Conservation (phyloP, 2,888 invertebrate genomes). For the Elegia similella region DNA sequence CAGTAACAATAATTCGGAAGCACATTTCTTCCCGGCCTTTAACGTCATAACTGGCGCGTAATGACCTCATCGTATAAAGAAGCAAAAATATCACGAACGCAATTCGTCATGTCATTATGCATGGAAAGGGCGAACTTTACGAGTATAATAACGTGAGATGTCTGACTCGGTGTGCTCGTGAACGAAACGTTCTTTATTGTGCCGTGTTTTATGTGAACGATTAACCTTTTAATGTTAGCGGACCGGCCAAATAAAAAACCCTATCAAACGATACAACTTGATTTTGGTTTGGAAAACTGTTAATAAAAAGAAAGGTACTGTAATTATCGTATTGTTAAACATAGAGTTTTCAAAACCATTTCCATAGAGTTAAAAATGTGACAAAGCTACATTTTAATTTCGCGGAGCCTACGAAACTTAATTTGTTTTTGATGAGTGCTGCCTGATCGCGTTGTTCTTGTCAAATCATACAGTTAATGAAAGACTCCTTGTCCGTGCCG, state of each 20-base stretch:
- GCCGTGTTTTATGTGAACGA: conserved; percentile 78
- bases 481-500: conserved; percentile 40
- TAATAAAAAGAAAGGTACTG: background rate
- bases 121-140: conserved; percentile 80
- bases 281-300: background rate
- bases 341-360: background rate
- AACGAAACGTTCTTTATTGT: conserved; percentile 78
- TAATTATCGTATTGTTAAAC: background rate
- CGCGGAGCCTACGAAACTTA: conserved; percentile 52
- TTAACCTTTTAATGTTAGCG: conserved; percentile 77
- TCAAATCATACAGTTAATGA: conserved; percentile 75
- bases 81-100: conserved; percentile 77
- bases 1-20: conserved; percentile 39
- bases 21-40: conserved; percentile 45
- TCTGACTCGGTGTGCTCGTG: conserved; percentile 73
- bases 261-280: conserved; percentile 36
- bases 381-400: conserved; percentile 48
- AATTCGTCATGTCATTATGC: conserved; percentile 82
- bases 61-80: conserved; percentile 74
- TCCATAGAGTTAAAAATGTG: conserved; percentile 27
- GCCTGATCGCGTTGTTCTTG: conserved; percentile 64
- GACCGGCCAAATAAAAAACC: conserved; percentile 56
- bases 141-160: conserved; percentile 80
- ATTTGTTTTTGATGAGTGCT: conserved; percentile 70
- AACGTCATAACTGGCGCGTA: conserved; percentile 61